Evolutionary conservation across 2,888 invertebrate genomes (phyloP).

Genomic region (Ectobius pallidus): DNA sequence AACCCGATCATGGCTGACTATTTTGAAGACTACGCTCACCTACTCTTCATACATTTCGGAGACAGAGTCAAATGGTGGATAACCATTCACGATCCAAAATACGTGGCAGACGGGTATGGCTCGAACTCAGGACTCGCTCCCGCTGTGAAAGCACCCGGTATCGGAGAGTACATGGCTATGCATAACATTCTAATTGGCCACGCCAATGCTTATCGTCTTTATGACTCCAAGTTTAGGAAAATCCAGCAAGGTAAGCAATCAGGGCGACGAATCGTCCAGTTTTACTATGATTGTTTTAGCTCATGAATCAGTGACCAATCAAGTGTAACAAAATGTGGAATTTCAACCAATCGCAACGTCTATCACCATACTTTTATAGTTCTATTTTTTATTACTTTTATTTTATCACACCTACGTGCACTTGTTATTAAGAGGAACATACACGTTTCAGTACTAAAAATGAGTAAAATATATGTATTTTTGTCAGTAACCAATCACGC

Average conservation of each 20-base stretch:
- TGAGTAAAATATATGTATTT: too few relatives aligned
- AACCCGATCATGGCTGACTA: conserved; percentile 69
- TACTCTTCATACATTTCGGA: conserved; percentile 60
- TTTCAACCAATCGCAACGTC: too few relatives aligned
- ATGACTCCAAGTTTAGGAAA: neutral
- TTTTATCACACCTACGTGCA: too few relatives aligned
- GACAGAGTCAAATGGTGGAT: conserved; percentile 48
- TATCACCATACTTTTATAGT: too few relatives aligned
- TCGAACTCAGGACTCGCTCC: neutral
- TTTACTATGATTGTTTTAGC: too few relatives aligned
- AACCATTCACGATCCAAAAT: neutral
- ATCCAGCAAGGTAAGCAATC: neutral
- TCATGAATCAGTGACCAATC: too few relatives aligned
- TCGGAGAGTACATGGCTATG: neutral
- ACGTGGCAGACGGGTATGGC: neutral
- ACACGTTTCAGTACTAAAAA: too few relatives aligned
- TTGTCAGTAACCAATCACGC: too few relatives aligned
- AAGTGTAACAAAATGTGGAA: too few relatives aligned
- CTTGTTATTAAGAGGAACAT: too few relatives aligned
- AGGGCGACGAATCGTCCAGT: too few relatives aligned
- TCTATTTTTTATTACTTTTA: too few relatives aligned
- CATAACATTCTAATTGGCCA: neutral
- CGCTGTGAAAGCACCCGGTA: neutral
- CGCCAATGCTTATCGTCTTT: neutral
- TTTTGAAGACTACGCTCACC: conserved; percentile 66